phyloP scores from a whole-genome alignment of 2,888 invertebrate genomes.

The Apeira syringaria region DNA sequence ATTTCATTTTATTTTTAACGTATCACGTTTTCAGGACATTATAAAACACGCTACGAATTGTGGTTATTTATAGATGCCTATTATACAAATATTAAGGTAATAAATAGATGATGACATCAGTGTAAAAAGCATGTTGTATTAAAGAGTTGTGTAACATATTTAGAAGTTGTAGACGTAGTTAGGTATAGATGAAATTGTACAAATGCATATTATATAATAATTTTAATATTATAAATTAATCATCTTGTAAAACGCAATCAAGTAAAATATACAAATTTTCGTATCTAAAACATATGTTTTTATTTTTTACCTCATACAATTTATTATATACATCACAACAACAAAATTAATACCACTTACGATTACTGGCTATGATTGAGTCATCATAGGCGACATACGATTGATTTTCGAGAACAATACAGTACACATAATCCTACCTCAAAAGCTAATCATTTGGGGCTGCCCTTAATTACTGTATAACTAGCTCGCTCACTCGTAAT shows the following conservation, averaged over 20 bases:
- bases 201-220: constrained; percentile 78
- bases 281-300: constrained; percentile 53
- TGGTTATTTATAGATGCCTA: constrained; percentile 6
- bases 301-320: constrained; percentile 31
- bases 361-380: no score
- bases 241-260: constrained; percentile 82
- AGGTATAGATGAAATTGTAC: constrained; percentile 82
- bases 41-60: constrained; percentile 36
- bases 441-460: no score
- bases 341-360: no score
- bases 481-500: no score
- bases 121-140: constrained; percentile 80
- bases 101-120: constrained; percentile 55
- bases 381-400: no score
- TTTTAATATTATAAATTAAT: constrained; percentile 79
- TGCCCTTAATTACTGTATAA: no score
- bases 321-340: no score
- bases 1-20: background rate
- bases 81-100: constrained; percentile 39
- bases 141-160: constrained; percentile 79
- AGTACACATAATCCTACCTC: no score
- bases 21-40: constrained; percentile 6
- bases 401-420: no score
- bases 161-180: constrained; percentile 74
- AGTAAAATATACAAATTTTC: constrained; percentile 82